A percentile compares a stretch with the other conserved stretches of the same genome.
phyloP scores from a whole-genome alignment of 1,140 invertebrate species.

The Drosophila yakuba region DNA sequence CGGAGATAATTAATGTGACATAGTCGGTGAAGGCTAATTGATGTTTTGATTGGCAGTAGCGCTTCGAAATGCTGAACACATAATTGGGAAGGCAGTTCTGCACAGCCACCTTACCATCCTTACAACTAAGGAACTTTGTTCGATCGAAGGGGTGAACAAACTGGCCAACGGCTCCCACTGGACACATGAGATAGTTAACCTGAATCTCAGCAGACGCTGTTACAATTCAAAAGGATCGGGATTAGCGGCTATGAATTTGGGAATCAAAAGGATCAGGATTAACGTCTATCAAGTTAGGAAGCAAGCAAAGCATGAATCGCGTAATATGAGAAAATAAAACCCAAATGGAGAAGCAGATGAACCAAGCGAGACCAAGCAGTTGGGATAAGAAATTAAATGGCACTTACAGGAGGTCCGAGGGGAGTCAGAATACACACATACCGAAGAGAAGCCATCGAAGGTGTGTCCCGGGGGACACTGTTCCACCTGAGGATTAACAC shows the following conservation, averaged over 20 bases:
- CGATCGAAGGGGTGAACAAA: constrained; percentile 88
- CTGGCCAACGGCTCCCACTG: constrained; percentile 84
- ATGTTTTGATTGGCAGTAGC: constrained; percentile 87
- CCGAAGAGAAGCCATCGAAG: constrained; percentile 86
- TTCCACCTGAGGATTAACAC: constrained; percentile 86
- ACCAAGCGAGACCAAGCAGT: constrained; percentile 32
- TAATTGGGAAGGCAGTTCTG: constrained; percentile 88
- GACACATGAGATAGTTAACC: constrained; percentile 48
- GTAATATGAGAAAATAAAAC: constrained; percentile 16
- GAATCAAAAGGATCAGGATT: constrained; percentile 4
- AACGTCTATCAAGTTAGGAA: neutral
- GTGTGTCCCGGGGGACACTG: constrained; percentile 87
- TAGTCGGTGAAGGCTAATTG: constrained; percentile 85
- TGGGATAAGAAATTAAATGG: neutral
- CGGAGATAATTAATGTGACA: constrained; percentile 62
- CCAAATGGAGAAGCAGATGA: constrained; percentile 59
- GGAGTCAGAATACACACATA: constrained; percentile 88
- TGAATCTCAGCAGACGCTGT: constrained; percentile 56
- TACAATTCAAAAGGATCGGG: constrained; percentile 1
- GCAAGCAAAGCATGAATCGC: constrained; percentile 41
- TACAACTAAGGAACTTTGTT: constrained; percentile 88
- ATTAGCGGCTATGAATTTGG: neutral
- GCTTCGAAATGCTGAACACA: constrained; percentile 87
- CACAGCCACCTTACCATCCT: constrained; percentile 86
- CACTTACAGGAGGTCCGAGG: constrained; percentile 68